Base-by-base conservation (phyloP, 2,888 invertebrate species). In the Nemotelus pantherinus region DNA sequence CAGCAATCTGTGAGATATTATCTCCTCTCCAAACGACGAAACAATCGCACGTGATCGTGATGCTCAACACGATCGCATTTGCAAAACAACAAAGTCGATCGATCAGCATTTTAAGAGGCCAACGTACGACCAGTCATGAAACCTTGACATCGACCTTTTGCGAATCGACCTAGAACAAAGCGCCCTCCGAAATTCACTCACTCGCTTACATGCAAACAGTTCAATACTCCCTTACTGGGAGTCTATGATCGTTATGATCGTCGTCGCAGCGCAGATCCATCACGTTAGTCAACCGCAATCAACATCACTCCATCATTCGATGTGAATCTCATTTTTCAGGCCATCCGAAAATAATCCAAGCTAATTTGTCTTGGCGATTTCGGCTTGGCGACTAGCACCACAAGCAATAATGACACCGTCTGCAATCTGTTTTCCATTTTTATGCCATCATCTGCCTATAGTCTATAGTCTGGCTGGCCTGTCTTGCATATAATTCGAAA, bases 141-240 rank as follows among this genome's bases (percentile, higher is more conserved):
- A 74, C 74, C 74, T 74, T 74, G 74, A 74, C 74, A 74, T 60
- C 63, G 74, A 74, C 74, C 74, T 74, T 60, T 25, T 74, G 41
- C 41, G 39, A 63, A 55, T 47, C 63, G 74, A 74, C 74, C 74
- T 74, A 74, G 60, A 74, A 74, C 74, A 74, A 74, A 74, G 47
- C 47, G 25, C 45, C n/a, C 25, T n/a, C 47, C 72, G 43, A 58
- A 45, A 72, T 60, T 50, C 39, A 70, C 10, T 43, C 45, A 25
- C 55, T 3, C 5, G 43, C 10, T 55, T 5, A 41, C 25, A 25
- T 25, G 25, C 25, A 25, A 25, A 25, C 45, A 74, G 74, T 74
- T 74, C 74, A 74, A 74, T 74, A 74, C 63, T 60, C 74, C 50
- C n/a, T 60, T 60, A 45, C 53, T 4, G 5, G 53, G 55, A 70